Evolutionary conservation across 2,113 vertebrate species (phyloP).

Genomic region (Dicerorhinus sumatrensis): DNA sequence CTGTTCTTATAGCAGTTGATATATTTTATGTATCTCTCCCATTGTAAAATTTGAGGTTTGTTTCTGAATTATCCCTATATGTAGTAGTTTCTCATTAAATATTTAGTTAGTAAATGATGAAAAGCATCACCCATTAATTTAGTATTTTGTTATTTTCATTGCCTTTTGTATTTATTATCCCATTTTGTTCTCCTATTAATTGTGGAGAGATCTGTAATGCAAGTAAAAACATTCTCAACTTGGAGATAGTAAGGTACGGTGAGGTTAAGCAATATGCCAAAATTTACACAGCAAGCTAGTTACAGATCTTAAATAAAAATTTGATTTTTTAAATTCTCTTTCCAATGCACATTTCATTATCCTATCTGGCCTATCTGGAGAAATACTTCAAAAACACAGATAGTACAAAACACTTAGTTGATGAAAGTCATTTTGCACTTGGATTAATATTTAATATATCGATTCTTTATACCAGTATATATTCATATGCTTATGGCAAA

Average conservation of each 20-base stretch:
- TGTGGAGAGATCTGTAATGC: neutral
- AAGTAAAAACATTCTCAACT: neutral
- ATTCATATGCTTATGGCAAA: neutral
- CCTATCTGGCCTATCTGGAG: neutral
- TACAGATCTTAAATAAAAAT: neutral
- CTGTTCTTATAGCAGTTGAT: neutral
- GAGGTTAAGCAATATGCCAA: neutral
- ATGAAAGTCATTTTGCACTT: neutral
- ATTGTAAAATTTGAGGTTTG: neutral
- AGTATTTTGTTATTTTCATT: neutral
- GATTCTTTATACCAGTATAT: neutral
- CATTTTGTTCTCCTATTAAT: neutral
- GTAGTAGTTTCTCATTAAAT: neutral
- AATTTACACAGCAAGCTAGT: neutral
- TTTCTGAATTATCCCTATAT: neutral
- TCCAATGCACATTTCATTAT: neutral
- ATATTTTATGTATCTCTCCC: neutral
- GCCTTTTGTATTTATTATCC: neutral
- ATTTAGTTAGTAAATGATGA: neutral
- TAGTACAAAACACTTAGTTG: neutral
- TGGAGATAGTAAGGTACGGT: neutral
- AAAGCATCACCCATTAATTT: neutral
- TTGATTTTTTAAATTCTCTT: neutral
- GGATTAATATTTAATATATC: neutral
- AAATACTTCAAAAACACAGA: neutral